A percentile compares a stretch with the other conserved stretches of the same genome.
Evolutionary conservation across 2,113 vertebrate genomes (phyloP).

Genomic region (Eleginops maclovinus): DNA sequence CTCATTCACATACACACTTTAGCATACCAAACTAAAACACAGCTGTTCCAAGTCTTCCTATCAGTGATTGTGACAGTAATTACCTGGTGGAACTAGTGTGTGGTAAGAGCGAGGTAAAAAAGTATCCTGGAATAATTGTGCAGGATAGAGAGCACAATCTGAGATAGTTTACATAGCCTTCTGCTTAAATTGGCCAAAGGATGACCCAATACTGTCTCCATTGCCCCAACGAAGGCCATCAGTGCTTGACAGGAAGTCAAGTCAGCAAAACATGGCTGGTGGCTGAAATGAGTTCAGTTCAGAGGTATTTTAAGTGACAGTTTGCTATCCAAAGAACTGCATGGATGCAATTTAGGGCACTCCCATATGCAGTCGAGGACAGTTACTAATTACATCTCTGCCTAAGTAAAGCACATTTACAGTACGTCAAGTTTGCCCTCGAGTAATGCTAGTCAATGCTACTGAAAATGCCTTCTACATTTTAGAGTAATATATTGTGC

Average conservation of each 20-base stretch:
- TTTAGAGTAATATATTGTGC: too few relatives aligned
- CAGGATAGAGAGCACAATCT: constrained; percentile 15
- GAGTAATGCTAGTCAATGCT: background rate
- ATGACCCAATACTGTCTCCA: constrained; percentile 5
- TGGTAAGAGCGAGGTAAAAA: constrained; percentile 48
- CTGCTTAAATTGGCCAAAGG: constrained; percentile 29
- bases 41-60: constrained; percentile 56
- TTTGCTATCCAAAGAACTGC: background rate
- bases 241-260: background rate
- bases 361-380: background rate
- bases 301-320: background rate
- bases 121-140: constrained; percentile 43
- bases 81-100: constrained; percentile 60
- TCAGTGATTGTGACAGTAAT: constrained; percentile 69
- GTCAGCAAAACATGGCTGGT: too few relatives aligned
- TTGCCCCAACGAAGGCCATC: constrained; percentile 1
- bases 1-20: constrained; percentile 41
- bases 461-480: background rate
- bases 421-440: background rate
- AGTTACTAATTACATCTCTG: background rate
- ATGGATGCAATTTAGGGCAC: background rate
- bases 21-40: constrained; percentile 42
- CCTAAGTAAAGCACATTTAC: background rate
- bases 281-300: background rate
- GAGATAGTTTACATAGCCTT: constrained; percentile 32